These are phyloP conservation scores for Melanerpes formicivorus DNA, from an alignment of 2,113 vertebrate species.

Conservation along the genomic window DNA sequence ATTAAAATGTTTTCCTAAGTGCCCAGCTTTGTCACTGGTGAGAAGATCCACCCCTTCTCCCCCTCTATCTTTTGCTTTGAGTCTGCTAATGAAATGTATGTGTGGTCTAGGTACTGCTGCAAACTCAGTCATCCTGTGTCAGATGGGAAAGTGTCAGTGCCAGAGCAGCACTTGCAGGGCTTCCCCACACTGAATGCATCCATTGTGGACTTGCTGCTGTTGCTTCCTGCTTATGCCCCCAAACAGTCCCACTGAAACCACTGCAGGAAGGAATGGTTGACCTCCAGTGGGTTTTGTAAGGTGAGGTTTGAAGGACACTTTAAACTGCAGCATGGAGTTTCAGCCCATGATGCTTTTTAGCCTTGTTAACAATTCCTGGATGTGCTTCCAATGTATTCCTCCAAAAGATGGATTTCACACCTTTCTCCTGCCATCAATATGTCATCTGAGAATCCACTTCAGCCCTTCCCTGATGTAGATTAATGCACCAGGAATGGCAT, in stretches of 20 bases:
- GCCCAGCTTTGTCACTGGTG: neutral
- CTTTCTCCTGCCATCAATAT: rapidly evolving
- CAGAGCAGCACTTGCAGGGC: neutral
- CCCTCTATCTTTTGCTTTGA: neutral
- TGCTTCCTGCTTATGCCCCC: neutral
- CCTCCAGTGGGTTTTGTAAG: neutral
- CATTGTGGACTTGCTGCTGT: neutral
- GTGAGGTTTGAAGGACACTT: neutral
- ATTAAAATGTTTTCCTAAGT: neutral
- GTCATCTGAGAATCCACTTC: neutral
- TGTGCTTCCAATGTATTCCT: neutral
- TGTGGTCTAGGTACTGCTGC: neutral
- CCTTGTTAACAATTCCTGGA: neutral
- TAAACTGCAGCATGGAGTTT: neutral
- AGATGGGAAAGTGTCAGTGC: rapidly evolving
- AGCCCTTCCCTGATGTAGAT: neutral
- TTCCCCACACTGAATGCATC: neutral
- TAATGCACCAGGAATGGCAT: neutral
- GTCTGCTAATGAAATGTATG: neutral
- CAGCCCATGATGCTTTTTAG: neutral
- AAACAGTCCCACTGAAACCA: neutral
- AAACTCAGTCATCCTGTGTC: neutral
- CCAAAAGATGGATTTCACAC: neutral
- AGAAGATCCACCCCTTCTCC: neutral
- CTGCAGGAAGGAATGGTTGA: neutral